Evolutionary conservation across 2,888 invertebrate genomes (phyloP), one percentile per base, ranked within the genome.

Genomic region (Lepas anatifera): DNA sequence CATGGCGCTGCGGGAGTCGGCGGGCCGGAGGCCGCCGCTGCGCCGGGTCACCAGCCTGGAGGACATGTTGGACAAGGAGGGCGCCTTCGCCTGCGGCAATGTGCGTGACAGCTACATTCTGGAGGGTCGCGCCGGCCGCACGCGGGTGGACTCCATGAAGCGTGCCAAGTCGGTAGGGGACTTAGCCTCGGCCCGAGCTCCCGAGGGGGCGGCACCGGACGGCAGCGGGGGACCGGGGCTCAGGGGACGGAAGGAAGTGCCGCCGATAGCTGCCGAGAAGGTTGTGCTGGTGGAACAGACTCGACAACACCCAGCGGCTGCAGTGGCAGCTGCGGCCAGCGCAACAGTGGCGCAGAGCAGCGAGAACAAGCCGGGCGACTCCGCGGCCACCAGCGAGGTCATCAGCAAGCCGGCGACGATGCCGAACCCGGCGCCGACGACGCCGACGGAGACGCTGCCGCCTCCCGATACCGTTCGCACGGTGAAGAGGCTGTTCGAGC

Each of bases 381-480:
- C 16, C 7, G 25, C 46, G 27, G 43, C 27, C 25, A 25, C 27
- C 29, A 41, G 29, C 8, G 27, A 66, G 39, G 67, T 70, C 27
- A 63, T 67, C 63, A 70, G 68, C 13, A 63, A 63, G 22, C 68
- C 63, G 8, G 66, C 22, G 0, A 37, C 39, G 37, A 50, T 69
- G 63, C 52, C 69, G 3, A 46, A 70, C 11, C 39, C 67, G 41
- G 58, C 70, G 43, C 70, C 52, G 27, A 11, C 68, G 37, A 52
- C n/a, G 7, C 72, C 86, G 75, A 89, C 88, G 74, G 86, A 86
- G 22, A 92, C 92, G 77, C 84, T 92, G 68, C 95, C 95, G 2
- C 93, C 94, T 27, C 89, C 89, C 1, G 94, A 95, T 82, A 87
- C 93, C 74, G 95, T 95, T 72, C 90, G 90, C 76, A 88, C 91